Conservation (phyloP, 37 sponge, comb jelly and placozoan genomes). For the Geodia barretti region DNA sequence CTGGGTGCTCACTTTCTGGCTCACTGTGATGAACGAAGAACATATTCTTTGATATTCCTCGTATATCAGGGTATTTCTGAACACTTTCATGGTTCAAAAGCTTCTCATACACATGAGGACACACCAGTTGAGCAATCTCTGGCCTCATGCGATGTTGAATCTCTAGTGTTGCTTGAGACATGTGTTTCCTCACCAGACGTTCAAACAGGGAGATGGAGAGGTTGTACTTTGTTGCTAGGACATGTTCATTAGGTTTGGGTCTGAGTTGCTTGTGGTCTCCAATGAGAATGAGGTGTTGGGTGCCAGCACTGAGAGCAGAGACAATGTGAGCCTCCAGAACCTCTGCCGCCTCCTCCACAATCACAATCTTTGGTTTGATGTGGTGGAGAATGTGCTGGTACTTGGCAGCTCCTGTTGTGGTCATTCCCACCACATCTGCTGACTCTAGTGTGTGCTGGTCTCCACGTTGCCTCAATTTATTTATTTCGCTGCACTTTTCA, state of each 20-base stretch:
- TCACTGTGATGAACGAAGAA: constrained; percentile 62
- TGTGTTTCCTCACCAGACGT: constrained; percentile 59
- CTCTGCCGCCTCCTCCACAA: constrained; percentile 97
- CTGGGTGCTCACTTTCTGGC: constrained; percentile 25
- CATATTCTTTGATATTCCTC: constrained; percentile 66
- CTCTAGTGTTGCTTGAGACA: constrained; percentile 76
- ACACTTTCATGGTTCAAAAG: constrained; percentile 71
- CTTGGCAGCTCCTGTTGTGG: constrained; percentile 94
- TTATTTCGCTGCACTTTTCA: constrained; percentile 18
- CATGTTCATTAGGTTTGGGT: constrained; percentile 82
- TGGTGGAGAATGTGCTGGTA: constrained; percentile 72
- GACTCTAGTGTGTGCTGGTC: constrained; percentile 46
- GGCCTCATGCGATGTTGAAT: constrained; percentile 96
- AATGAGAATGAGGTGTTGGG: constrained; percentile 92
- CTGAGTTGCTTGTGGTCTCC: constrained; percentile 97
- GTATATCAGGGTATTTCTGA: constrained; percentile 36
- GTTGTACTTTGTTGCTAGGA: constrained; percentile 75
- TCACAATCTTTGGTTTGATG: constrained; percentile 81
- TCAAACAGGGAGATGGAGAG: constrained; percentile 92
- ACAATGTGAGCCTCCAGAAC: constrained; percentile 92
- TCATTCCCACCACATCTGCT: constrained; percentile 86
- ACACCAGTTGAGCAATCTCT: constrained; percentile 72
- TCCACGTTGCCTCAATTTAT: constrained; percentile 15
- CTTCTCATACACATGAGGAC: constrained; percentile 69
- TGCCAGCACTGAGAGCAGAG: constrained; percentile 67